These are phyloP conservation scores for Elymnias hypermnestra DNA, from an alignment of 1,140 invertebrate species.

Conservation along the genomic window DNA sequence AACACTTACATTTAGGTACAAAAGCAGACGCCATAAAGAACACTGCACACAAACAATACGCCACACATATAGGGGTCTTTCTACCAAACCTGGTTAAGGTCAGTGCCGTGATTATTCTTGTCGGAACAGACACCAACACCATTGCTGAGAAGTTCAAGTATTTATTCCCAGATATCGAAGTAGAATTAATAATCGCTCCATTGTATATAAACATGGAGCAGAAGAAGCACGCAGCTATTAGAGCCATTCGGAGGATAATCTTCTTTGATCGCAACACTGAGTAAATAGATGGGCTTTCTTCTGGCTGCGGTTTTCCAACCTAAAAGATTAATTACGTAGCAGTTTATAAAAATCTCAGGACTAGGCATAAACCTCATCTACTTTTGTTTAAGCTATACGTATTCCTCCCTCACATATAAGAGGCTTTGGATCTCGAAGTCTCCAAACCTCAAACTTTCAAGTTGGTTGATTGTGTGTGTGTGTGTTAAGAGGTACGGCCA, in stretches of 20 bases:
- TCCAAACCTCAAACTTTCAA: too few species aligned
- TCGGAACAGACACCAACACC: conserved; percentile 76
- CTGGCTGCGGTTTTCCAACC: conserved; percentile 11
- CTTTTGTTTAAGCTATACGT: too few species aligned
- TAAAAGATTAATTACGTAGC: too few species aligned
- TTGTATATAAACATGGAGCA: conserved; percentile 85
- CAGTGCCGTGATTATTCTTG: conserved; percentile 78
- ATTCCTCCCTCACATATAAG: too few species aligned
- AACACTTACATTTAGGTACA: conserved; percentile 64
- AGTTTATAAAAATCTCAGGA: too few species aligned
- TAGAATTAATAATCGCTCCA: conserved; percentile 84
- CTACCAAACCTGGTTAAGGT: conserved; percentile 80
- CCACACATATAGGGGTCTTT: conserved; percentile 76
- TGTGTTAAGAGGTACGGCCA: too few species aligned
- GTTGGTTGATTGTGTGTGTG: too few species aligned
- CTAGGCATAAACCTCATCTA: too few species aligned
- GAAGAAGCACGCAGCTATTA: conserved; percentile 82
- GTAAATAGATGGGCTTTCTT: conserved; percentile 52
- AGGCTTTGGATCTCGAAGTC: too few species aligned
- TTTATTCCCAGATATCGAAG: conserved; percentile 79
- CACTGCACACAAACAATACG: conserved; percentile 78
- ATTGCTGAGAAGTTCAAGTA: conserved; percentile 77
- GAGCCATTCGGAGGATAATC: conserved; percentile 78
- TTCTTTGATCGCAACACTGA: conserved; percentile 77
- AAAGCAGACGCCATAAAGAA: conserved; percentile 63